Conservation (phyloP, 1,140 invertebrate species). For the Trinorchestia longiramus region DNA sequence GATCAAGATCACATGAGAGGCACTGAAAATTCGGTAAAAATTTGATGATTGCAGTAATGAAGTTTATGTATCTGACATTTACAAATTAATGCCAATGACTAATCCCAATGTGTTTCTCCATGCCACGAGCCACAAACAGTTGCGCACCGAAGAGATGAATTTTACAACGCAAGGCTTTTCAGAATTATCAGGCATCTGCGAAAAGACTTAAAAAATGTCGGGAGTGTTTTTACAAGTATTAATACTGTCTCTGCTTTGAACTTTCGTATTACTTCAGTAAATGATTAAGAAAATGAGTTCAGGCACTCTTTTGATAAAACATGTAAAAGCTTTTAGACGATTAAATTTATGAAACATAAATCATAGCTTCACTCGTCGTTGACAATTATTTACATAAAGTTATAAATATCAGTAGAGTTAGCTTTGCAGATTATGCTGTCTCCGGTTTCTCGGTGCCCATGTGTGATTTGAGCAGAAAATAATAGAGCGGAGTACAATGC, state of each 20-base stretch:
- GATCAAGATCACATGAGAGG: neutral
- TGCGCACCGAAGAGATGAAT: neutral
- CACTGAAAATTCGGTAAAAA: neutral
- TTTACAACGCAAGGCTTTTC: neutral
- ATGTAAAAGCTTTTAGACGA: too few species aligned
- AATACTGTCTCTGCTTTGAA: neutral
- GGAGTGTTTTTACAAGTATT: neutral
- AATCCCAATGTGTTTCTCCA: neutral
- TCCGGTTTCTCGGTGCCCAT: too few species aligned
- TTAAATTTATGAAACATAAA: too few species aligned
- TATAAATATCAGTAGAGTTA: neutral
- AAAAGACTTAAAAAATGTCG: neutral
- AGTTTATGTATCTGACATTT: neutral
- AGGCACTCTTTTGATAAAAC: too few species aligned
- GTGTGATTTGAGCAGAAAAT: too few species aligned
- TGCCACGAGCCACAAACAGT: neutral
- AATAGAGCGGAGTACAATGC: too few species aligned
- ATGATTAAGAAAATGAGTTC: neutral
- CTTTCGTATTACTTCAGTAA: neutral
- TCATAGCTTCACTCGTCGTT: neutral
- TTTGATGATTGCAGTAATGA: neutral
- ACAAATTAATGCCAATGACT: neutral
- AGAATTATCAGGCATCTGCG: neutral
- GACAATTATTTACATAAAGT: neutral
- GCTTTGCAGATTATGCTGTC: neutral